Base-by-base conservation (phyloP, 1,140 invertebrate genomes). In the Neodiprion lecontei region DNA sequence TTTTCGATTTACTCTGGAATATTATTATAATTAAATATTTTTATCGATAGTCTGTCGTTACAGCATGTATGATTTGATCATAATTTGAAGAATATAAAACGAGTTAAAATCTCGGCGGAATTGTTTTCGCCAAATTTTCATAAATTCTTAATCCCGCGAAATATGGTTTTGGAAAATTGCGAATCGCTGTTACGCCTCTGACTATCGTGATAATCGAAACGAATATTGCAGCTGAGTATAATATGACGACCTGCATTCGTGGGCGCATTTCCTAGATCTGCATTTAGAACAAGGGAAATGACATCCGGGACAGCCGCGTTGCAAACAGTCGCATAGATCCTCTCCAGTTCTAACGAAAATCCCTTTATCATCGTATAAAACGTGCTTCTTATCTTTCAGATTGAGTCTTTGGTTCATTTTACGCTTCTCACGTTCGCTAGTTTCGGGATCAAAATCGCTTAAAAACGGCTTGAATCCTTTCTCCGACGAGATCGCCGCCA, bases 201-300 rank as follows among this genome's bases (percentile, higher is more conserved):
- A 40, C 2, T 3, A 40, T 40, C 28, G 28, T 40, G 28, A 40
- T 3, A 40, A 40, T 40, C 5, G 5, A 1, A 40, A 40, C 5
- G 28, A 40, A 40, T 40, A 40, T 40, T 40, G 28, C 28, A 40
- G 5, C 2, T 40, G 5, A 0, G 5, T 71, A 23, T 48, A 48
- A 48, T 69, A 69, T 14, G 8, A 48, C 48, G 81, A 89, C 89
- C 89, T 90, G 88, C 92, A 93, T 72, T 93, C 91, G 69, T 89
- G 88, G 11, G 90, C 92, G 85, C 92, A 93, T 82, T 93, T 93
- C 3, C 80, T 75, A 0, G 92, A 92, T 10, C 74, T 77, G 79
- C 95, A 96, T 86, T 94, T 95, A 1, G 89, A 80, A 82, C 95
- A 96, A 1, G 93, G 92, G 84, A 94, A 94, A 83, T 95, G 94